These are phyloP conservation scores for Macrotus californicus DNA, from an alignment of 2,113 vertebrate genomes.

Conservation along the genomic window DNA sequence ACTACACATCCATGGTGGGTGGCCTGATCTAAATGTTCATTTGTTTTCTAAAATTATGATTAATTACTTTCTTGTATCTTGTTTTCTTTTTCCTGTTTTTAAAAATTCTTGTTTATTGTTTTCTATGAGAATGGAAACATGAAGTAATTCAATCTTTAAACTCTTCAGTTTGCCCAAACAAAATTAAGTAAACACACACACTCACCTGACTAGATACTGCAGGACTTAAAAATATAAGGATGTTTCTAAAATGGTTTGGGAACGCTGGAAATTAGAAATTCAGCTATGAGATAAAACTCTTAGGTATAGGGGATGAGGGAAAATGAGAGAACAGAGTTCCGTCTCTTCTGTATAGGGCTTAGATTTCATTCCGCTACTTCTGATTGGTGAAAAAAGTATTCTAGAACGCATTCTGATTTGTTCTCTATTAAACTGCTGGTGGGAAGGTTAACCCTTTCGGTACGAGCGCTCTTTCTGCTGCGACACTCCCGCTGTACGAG, in stretches of 20 bases:
- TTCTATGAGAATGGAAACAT: constrained; percentile 27
- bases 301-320: not conserved
- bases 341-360: not conserved
- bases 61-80: not conserved
- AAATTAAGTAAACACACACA: constrained; percentile 33
- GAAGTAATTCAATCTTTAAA: constrained; percentile 29
- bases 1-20: not conserved
- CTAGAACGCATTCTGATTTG: constrained; percentile 55
- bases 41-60: not conserved
- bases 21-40: not conserved
- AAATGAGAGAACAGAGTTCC: not conserved
- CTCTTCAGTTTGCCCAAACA: constrained; percentile 34
- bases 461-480: no score
- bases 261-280: constrained; percentile 24
- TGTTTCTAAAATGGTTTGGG: constrained; percentile 34
- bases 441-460: not conserved
- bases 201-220: constrained; percentile 59
- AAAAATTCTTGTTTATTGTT: not conserved
- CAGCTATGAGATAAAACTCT: not conserved
- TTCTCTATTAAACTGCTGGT: not conserved
- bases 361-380: not conserved
- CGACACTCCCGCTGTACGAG: no score
- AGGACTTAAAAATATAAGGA: constrained; percentile 39
- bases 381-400: constrained; percentile 51
- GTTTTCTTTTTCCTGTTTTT: not conserved